Evolutionary conservation across 2,797 vertebrate genomes (phyloP).

Genomic region (Poeciliopsis turneri): DNA sequence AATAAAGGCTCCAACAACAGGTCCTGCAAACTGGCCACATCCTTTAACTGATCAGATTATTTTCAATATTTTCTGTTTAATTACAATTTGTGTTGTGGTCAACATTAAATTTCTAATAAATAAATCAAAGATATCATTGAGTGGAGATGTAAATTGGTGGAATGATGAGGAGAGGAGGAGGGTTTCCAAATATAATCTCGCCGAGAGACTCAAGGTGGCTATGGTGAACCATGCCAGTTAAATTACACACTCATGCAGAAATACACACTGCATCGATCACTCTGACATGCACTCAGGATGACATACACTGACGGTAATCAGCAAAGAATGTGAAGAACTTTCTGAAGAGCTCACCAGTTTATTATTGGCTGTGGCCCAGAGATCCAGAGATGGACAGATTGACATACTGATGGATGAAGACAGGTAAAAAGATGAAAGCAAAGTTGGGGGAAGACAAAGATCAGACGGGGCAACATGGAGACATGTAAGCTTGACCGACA

Average conservation of each 20-base stretch:
- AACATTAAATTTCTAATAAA: too few species aligned
- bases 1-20: too few species aligned
- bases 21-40: too few species aligned
- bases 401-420: conserved; percentile 65
- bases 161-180: too few species aligned
- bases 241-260: conserved; percentile 38
- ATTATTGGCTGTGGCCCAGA: conserved; percentile 47
- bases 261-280: conserved; percentile 64
- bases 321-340: conserved; percentile 56
- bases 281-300: conserved; percentile 68
- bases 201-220: too few species aligned
- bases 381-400: conserved; percentile 66
- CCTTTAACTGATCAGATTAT: too few species aligned
- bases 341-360: conserved; percentile 65
- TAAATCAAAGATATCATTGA: too few species aligned
- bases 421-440: conserved; percentile 65
- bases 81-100: too few species aligned
- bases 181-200: too few species aligned
- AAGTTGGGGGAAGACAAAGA: conserved; percentile 34
- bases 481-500: conserved; percentile 36
- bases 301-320: conserved; percentile 77
- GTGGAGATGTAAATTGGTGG: too few species aligned
- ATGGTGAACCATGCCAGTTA: too few species aligned
- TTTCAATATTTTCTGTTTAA: too few species aligned
- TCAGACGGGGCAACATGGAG: conserved; percentile 51